phyloP scores from a whole-genome alignment of 2,797 vertebrate genomes.

The Pangasius sanitwongsei region DNA sequence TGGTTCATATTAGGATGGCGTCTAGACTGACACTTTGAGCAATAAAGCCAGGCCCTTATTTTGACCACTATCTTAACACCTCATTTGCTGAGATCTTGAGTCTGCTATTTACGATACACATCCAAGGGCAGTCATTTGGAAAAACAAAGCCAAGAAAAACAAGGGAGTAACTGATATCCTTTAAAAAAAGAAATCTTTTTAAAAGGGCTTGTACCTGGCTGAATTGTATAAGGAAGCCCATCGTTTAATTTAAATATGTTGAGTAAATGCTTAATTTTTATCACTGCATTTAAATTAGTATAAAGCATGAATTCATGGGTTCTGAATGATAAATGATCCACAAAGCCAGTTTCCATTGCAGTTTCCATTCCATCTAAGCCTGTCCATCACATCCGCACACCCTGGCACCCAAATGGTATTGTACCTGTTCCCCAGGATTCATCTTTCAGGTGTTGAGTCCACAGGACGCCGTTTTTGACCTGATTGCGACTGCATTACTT shows the following conservation, averaged over 20 bases:
- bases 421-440: background rate
- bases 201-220: background rate
- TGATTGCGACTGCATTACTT: background rate
- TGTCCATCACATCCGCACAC: background rate
- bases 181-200: background rate
- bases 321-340: background rate
- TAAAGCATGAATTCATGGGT: background rate
- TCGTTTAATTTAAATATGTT: background rate
- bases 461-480: background rate
- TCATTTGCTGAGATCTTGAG: slow-evolving; percentile 29
- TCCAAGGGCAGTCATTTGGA: background rate
- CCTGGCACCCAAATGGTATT: background rate
- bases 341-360: background rate
- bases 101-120: slow-evolving; percentile 25
- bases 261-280: background rate
- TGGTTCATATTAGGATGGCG: slow-evolving; percentile 22
- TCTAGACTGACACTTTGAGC: slow-evolving; percentile 42
- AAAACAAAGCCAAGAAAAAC: slow-evolving; percentile 24
- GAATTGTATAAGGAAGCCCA: background rate
- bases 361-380: background rate
- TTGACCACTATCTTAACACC: slow-evolving; percentile 29
- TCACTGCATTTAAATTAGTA: background rate
- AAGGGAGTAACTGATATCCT: slow-evolving; percentile 24
- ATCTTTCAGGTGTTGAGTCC: background rate
- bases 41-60: slow-evolving; percentile 31